These are phyloP conservation scores for Parapristionchus giblindavisi DNA, from an alignment of 2,888 invertebrate genomes.

Conservation along the genomic window DNA sequence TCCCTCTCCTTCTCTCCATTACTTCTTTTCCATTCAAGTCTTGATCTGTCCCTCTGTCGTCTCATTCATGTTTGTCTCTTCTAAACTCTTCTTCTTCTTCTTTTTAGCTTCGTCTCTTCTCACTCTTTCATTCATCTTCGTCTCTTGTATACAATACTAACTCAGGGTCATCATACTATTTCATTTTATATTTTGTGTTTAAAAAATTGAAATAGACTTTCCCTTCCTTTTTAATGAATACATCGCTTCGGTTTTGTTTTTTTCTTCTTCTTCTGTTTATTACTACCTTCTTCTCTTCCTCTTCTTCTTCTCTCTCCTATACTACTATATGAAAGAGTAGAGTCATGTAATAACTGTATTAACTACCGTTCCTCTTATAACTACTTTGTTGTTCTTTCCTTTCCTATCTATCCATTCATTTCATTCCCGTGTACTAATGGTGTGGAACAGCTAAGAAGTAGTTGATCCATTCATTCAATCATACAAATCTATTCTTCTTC, in stretches of 20 bases:
- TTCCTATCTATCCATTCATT: not conserved
- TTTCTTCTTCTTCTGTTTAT: not conserved
- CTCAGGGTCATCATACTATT: no score
- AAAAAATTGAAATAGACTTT: no score
- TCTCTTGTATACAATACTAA: no score
- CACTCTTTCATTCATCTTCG: no score
- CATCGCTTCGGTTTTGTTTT: not conserved
- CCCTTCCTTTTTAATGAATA: no score
- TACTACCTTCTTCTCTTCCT: not conserved
- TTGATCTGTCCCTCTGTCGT: no score
- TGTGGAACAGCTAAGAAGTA: not conserved
- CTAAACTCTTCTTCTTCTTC: no score
- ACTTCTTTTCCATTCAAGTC: no score
- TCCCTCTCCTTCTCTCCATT: no score
- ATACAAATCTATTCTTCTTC: constrained; percentile 2
- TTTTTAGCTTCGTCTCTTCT: no score
- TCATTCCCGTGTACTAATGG: not conserved
- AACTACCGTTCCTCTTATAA: not conserved
- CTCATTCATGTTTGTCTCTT: no score
- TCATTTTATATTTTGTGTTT: no score
- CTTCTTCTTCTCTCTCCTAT: not conserved
- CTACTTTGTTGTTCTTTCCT: not conserved
- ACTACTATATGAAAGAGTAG: not conserved
- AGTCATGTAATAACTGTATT: not conserved
- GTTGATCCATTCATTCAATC: not conserved